A percentile compares a stretch with the other conserved stretches of the same genome.
These are phyloP conservation scores for Drosophila quadrilineata DNA, from an alignment of 1,140 invertebrate genomes.

Conservation along the genomic window DNA sequence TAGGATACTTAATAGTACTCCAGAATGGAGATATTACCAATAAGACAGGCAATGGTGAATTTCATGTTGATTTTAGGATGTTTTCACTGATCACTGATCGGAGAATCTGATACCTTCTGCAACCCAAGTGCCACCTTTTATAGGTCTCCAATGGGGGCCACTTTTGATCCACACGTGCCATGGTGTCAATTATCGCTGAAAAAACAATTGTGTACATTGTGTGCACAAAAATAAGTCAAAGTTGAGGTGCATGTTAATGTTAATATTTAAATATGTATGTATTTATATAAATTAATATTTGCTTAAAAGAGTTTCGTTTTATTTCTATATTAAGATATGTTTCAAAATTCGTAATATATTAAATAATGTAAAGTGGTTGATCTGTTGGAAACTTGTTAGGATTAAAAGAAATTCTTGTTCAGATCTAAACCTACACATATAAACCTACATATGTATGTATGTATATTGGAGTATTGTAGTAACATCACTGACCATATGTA, in stretches of 20 bases:
- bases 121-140: not conserved
- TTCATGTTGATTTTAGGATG: slow-evolving; percentile 9
- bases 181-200: not conserved
- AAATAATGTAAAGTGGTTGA: no score
- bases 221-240: not conserved
- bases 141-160: not conserved
- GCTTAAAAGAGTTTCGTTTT: not conserved
- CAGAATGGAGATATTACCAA: slow-evolving; percentile 6
- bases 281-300: not conserved
- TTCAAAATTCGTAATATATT: no score
- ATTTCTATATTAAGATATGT: no score
- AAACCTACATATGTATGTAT: no score
- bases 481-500: no score
- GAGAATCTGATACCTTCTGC: not conserved
- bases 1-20: not conserved
- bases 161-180: not conserved
- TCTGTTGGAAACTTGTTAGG: no score
- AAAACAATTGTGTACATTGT: slow-evolving; percentile 22
- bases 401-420: no score
- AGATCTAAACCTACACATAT: no score
- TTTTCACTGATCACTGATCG: not conserved
- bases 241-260: not conserved
- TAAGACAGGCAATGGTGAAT: slow-evolving; percentile 11
- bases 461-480: no score
- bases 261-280: no score